These are phyloP conservation scores for Phrynosoma blainvillii DNA, from an alignment of 2,113 vertebrate genomes.

Conservation along the genomic window DNA sequence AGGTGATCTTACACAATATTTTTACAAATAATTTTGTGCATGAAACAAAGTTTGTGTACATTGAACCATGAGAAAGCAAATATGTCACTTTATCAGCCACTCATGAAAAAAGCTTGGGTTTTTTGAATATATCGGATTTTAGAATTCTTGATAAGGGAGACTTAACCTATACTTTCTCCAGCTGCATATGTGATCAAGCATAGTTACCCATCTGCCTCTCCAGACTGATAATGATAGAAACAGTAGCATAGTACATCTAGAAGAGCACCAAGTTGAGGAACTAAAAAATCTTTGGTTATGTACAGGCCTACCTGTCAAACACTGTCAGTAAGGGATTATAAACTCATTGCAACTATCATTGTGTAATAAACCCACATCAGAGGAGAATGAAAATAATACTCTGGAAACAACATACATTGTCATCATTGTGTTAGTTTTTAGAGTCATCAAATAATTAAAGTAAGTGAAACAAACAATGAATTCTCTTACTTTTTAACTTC, in stretches of 20 bases:
- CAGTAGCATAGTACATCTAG: background rate
- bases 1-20: too few relatives aligned
- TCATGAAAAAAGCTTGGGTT: too few relatives aligned
- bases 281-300: background rate
- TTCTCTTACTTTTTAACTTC: conserved; percentile 94
- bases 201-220: background rate
- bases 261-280: background rate
- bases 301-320: background rate
- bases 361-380: background rate
- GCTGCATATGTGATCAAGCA: too few relatives aligned
- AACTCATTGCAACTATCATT: background rate
- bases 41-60: too few relatives aligned
- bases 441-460: background rate
- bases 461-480: background rate
- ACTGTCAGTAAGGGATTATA: background rate
- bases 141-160: too few relatives aligned
- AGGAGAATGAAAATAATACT: background rate
- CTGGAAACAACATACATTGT: background rate
- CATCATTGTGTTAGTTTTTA: background rate
- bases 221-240: background rate
- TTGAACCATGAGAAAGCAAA: too few relatives aligned
- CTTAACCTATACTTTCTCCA: too few relatives aligned
- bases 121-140: too few relatives aligned
- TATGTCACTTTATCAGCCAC: too few relatives aligned
- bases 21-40: too few relatives aligned